These are phyloP conservation scores for Aleiodes leptofemur DNA, from an alignment of 2,888 invertebrate species.

Conservation along the genomic window DNA sequence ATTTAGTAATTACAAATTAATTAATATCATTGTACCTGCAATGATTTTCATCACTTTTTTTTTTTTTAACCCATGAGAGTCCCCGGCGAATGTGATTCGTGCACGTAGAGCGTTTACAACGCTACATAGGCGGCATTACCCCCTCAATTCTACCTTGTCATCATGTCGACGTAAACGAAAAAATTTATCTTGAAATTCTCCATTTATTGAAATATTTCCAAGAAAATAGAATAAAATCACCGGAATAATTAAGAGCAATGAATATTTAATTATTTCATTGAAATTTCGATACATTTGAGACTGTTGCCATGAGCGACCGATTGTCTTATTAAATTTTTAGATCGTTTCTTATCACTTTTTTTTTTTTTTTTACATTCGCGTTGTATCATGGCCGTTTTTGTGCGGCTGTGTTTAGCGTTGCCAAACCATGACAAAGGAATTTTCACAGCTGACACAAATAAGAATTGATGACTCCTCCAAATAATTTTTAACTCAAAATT, in stretches of 20 bases:
- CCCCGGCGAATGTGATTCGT: conserved; percentile 39
- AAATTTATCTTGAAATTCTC: conserved; percentile 8
- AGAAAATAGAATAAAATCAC: not conserved
- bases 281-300: not conserved
- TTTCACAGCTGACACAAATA: conserved; percentile 14
- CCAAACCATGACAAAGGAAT: conserved; percentile 44
- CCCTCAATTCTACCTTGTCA: conserved; percentile 76
- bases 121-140: conserved; percentile 56
- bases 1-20: not conserved
- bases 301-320: conserved; percentile 19
- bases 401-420: conserved; percentile 4
- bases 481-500: not conserved
- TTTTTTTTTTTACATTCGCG: conserved; percentile 4
- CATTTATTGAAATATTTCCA: not conserved
- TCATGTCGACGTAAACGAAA: conserved; percentile 71
- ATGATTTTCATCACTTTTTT: conserved; percentile 41
- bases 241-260: not conserved
- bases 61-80: conserved; percentile 26
- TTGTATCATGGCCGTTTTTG: conserved; percentile 35
- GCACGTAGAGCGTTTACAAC: conserved; percentile 53
- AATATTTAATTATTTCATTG: not conserved
- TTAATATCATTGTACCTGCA: conserved; percentile 17
- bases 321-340: not conserved
- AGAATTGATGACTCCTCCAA: not conserved
- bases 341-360: conserved; percentile 12